Base-by-base conservation (phyloP, 2,888 invertebrate species). In the Teleiodes luculella region DNA sequence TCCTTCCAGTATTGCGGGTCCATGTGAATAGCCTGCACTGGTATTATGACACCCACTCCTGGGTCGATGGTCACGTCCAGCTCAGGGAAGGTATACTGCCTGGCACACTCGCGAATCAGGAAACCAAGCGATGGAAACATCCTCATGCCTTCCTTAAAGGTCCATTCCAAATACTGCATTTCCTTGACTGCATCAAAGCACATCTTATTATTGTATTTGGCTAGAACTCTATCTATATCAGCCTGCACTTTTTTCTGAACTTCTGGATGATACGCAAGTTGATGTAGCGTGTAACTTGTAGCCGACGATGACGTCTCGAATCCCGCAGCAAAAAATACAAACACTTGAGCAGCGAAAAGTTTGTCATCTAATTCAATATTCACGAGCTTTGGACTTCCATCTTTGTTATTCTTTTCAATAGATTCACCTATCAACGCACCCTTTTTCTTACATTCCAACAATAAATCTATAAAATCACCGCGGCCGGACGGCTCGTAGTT, bases 1-100 rank as follows among this genome's bases (percentile, higher is more conserved):
- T 72, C 61, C n/a, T 74, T 71, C 31, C 76, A 82, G 56, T 80
- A 80, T 46, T 71, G 55, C 1, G 77, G 78, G 52, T 82, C 82
- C n/a, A 69, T 75, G 51, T 80, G 80, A 43, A 83, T 54, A 2
- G 76, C 78, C 51, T 77, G 69, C 33, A 79, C 58, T 0, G 82
- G 76, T 0, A 83, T 59, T 8, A 61, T 43, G 4, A 72, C 52
- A 1, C 58, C 55, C 3, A 65, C 62, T 2, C 63, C 64, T 11
- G 66, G 57, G 54, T 78, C 79, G 28, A 81, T 69, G 3, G 70
- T 60, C 11, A 66, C 18, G n/a, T 60, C 46, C 2, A 59, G 33
- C 5, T 57, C 60, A 3, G 59, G 58, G 35, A 65, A 55, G 0
- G 53, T 62, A 31, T 64, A 64, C 5, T 57, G 51, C 2, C 53